phyloP scores from a whole-genome alignment of 2,888 invertebrate species.

The Unio pictorum region DNA sequence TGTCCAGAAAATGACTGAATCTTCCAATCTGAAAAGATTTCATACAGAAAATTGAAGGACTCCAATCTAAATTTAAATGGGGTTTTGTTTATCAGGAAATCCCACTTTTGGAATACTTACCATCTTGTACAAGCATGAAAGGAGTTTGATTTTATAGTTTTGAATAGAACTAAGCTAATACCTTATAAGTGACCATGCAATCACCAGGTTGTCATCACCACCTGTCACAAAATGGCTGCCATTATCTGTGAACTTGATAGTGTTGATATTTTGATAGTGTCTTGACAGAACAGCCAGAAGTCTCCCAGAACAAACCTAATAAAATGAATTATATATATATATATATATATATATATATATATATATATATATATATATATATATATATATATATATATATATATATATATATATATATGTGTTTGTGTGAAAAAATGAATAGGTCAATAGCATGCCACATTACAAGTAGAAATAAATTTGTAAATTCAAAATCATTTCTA shows the following conservation, averaged over 20 bases:
- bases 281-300: constrained; percentile 80
- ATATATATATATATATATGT: neutral
- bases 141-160: neutral
- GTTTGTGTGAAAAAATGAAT: neutral
- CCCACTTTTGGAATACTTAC: neutral
- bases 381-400: neutral
- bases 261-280: constrained; percentile 86
- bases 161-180: constrained; percentile 15
- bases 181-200: constrained; percentile 79
- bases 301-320: constrained; percentile 78
- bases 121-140: neutral
- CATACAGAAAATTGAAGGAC: no score
- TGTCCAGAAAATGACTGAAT: no score
- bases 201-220: constrained; percentile 87
- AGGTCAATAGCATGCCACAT: neutral
- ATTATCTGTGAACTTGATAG: constrained; percentile 83
- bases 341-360: neutral
- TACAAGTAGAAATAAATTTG: neutral
- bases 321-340: constrained; percentile 3
- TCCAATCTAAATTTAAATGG: no score
- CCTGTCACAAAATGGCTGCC: constrained; percentile 85
- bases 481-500: neutral
- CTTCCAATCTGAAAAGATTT: no score
- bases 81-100: no score
- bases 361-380: neutral